phyloP scores from a whole-genome alignment of 1,140 invertebrate genomes.

The Steinernema feltiae region DNA sequence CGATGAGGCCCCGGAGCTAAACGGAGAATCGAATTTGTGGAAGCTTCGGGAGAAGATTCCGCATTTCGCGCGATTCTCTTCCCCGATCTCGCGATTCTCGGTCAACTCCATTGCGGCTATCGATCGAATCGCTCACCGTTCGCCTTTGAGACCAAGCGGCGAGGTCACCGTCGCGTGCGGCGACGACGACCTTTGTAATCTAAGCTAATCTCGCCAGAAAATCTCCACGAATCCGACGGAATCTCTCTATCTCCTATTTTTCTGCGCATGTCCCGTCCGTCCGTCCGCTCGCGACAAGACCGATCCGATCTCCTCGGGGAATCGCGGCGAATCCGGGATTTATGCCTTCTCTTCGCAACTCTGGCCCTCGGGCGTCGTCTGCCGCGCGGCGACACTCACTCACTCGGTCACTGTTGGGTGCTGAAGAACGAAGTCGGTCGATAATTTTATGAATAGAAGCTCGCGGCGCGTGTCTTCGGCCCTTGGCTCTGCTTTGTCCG shows the following conservation, averaged over 20 bases:
- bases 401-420: not conserved
- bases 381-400: not conserved
- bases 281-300: not conserved
- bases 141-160: no score
- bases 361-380: not conserved
- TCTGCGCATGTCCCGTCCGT: not conserved
- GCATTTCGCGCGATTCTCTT: no score
- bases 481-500: conserved; percentile 10
- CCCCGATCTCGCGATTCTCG: no score
- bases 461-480: not conserved
- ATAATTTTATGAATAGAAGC: conserved; percentile 15
- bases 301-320: not conserved
- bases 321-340: not conserved
- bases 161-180: not conserved
- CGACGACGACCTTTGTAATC: not conserved
- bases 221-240: not conserved
- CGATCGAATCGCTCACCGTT: conserved; percentile 6
- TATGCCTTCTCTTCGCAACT: not conserved
- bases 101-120: not conserved
- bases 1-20: not conserved
- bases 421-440: not conserved
- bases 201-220: not conserved
- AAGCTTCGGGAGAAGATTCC: no score
- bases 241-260: not conserved
- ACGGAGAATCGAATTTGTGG: no score